phyloP scores from a whole-genome alignment of 2,113 vertebrate genomes.

The Ardeotis arabs region DNA sequence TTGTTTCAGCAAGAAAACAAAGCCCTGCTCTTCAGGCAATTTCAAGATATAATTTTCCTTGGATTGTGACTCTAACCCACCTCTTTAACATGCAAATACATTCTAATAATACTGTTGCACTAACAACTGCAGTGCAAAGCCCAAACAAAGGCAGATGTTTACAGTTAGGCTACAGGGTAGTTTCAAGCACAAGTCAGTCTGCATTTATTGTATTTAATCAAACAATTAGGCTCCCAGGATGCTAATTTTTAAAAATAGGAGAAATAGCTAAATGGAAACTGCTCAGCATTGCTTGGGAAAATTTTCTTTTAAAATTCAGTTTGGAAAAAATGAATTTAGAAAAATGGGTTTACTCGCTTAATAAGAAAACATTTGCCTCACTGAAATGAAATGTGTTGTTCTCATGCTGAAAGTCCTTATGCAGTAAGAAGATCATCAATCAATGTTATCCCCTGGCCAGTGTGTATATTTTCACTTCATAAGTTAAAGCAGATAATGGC shows the following conservation, averaged over 20 bases:
- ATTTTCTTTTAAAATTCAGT: not conserved
- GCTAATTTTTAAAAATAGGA: not conserved
- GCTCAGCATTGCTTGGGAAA: not conserved
- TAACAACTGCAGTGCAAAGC: not conserved
- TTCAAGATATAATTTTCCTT: conserved; percentile 40
- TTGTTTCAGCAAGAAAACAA: conserved; percentile 53
- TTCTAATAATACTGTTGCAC: conserved; percentile 29
- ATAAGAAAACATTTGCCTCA: not conserved
- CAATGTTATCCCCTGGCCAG: not conserved
- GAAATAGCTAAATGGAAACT: not conserved
- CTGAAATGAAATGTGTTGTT: not conserved
- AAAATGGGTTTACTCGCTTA: not conserved
- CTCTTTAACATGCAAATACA: conserved; percentile 14
- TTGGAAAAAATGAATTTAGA: not conserved
- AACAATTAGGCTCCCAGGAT: not conserved
- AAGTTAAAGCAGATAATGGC: not conserved
- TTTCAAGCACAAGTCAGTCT: conserved; percentile 26
- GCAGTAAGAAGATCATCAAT: not conserved
- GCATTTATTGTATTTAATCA: conserved; percentile 34
- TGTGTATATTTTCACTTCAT: not conserved
- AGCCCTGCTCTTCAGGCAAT: conserved; percentile 26
- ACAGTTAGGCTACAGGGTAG: conserved; percentile 10
- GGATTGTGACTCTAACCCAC: not conserved
- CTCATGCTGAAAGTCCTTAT: not conserved
- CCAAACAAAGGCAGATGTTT: conserved; percentile 58